Conservation (phyloP, 2,888 invertebrate species). For the Leucophenga maculata region DNA sequence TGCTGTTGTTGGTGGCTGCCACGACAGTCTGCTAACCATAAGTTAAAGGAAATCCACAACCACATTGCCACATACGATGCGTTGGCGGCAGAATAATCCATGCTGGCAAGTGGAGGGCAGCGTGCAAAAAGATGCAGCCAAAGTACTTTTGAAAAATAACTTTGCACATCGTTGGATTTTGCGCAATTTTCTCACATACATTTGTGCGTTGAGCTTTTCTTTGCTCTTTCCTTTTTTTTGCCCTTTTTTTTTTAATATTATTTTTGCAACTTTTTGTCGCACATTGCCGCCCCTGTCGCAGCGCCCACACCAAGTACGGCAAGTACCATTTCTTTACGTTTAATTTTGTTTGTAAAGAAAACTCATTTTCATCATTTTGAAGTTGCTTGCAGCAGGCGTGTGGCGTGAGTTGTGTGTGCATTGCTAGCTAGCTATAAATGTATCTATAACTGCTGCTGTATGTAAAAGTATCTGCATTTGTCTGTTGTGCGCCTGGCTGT, state of each 20-base stretch:
- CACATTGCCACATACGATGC: slow-evolving; percentile 6
- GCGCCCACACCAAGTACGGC: too few relatives aligned
- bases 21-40: slow-evolving; percentile 25
- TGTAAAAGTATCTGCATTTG: slow-evolving; percentile 1
- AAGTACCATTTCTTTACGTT: slow-evolving; percentile 45
- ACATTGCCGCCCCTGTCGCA: background rate
- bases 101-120: background rate
- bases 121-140: slow-evolving; percentile 4
- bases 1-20: slow-evolving; percentile 1
- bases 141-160: slow-evolving; percentile 33
- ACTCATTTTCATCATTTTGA: slow-evolving; percentile 65
- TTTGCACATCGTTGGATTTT: slow-evolving; percentile 35
- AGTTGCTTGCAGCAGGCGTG: slow-evolving; percentile 50
- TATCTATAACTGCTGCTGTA: background rate
- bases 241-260: background rate
- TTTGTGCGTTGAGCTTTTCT: background rate
- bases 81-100: too few relatives aligned
- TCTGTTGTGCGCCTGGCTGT: background rate
- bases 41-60: slow-evolving; percentile 27
- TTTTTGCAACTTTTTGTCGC: slow-evolving; percentile 56
- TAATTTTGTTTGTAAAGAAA: slow-evolving; percentile 65
- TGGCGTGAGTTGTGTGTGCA: background rate
- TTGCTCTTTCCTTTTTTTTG: background rate
- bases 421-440: background rate
- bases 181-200: slow-evolving; percentile 23